Conservation (phyloP, 2,113 vertebrate species). For the Potamarius usumacintae region DNA sequence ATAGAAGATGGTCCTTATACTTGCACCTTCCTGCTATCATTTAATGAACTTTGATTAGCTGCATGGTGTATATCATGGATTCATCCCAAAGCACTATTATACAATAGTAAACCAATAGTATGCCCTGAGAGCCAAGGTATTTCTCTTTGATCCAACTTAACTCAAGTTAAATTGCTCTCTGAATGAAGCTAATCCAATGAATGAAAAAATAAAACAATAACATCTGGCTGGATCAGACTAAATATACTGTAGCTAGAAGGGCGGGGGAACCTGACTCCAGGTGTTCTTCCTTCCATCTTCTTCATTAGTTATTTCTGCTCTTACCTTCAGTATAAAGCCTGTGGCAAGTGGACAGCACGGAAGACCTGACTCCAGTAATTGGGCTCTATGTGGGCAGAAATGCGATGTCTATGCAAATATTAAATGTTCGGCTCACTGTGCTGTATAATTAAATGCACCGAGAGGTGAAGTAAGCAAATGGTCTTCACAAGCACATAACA, state of each 20-base stretch:
- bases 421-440: slow-evolving; percentile 16
- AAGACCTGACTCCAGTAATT: slow-evolving; percentile 33
- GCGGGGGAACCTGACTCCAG: neutral
- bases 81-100: neutral
- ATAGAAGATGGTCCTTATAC: neutral
- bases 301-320: slow-evolving; percentile 4
- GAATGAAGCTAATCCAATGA: neutral
- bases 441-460: slow-evolving; percentile 17
- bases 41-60: neutral
- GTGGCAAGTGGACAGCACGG: neutral
- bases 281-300: neutral
- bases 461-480: slow-evolving; percentile 26
- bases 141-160: neutral
- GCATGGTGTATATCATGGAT: neutral
- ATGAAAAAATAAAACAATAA: neutral
- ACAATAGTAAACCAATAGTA: neutral
- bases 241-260: neutral
- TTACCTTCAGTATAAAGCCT: neutral
- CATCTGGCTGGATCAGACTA: neutral
- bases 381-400: slow-evolving; percentile 28
- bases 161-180: neutral
- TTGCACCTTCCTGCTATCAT: neutral
- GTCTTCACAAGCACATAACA: neutral
- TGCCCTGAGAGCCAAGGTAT: neutral
- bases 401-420: slow-evolving; percentile 34